Conservation (phyloP, 37 sponge, comb jelly and placozoan genomes). For the Amphimedon queenslandica region DNA sequence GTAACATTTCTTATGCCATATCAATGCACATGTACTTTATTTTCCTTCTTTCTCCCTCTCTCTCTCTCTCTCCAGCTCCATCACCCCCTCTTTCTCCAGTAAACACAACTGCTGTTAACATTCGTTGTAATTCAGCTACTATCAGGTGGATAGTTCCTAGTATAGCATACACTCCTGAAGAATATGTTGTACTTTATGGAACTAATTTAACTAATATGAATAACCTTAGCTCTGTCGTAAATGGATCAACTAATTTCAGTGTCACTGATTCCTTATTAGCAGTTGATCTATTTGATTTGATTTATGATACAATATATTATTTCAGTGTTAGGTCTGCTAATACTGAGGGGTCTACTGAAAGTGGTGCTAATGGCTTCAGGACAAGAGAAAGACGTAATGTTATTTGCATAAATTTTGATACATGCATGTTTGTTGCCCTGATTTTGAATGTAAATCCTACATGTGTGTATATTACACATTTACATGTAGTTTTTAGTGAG, state of each 20-base stretch:
- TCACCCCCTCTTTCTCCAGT: neutral
- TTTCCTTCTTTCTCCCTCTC: too few species aligned
- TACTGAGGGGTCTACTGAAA: neutral
- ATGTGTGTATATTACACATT: too few species aligned
- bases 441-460: too few species aligned
- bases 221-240: neutral
- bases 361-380: too few species aligned
- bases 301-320: constrained; percentile 19
- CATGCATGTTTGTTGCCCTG: too few species aligned
- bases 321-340: constrained; percentile 19
- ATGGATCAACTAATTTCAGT: constrained; percentile 8
- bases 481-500: too few species aligned
- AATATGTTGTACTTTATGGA: constrained; percentile 22
- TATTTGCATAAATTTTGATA: too few species aligned
- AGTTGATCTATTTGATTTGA: constrained; percentile 6
- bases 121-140: neutral
- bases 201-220: neutral
- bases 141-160: constrained; percentile 11
- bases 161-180: constrained; percentile 15
- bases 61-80: neutral
- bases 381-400: too few species aligned
- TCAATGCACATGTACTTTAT: too few species aligned
- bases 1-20: too few species aligned
- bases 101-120: neutral
- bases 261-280: constrained; percentile 3